Conservation (phyloP, 2,888 invertebrate genomes). For the Meteorus cinctellus region DNA sequence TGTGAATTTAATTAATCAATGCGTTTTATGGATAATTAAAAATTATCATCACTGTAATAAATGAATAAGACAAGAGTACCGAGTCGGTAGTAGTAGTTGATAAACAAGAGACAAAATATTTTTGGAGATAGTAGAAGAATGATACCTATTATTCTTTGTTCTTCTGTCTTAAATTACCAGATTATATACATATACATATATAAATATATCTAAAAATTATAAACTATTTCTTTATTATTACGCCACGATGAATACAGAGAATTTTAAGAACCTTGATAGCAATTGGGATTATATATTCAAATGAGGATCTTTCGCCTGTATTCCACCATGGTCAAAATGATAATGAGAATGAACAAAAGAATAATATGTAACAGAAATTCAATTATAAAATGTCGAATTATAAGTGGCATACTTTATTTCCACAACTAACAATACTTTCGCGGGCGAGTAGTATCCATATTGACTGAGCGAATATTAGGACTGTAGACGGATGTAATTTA, state of each 20-base stretch:
- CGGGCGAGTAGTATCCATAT: not conserved
- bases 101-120: conserved; percentile 65
- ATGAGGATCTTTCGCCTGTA: conserved; percentile 31
- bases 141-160: conserved; percentile 57
- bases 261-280: not conserved
- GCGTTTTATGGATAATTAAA: conserved; percentile 36
- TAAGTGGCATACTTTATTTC: not conserved
- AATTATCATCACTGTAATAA: conserved; percentile 38
- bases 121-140: conserved; percentile 63
- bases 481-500: conserved; percentile 5
- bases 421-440: not conserved
- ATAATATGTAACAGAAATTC: not conserved
- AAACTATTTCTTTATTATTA: conserved; percentile 1
- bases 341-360: not conserved
- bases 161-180: conserved; percentile 39
- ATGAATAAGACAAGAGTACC: conserved; percentile 39
- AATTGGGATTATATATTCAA: not conserved
- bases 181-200: not conserved
- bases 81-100: conserved; percentile 54
- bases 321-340: conserved; percentile 23
- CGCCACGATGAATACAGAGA: not conserved
- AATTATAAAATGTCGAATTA: conserved; percentile 10
- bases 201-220: not conserved
- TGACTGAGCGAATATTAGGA: conserved; percentile 1
- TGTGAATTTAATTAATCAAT: conserved; percentile 18